Conservation (phyloP, 1,140 invertebrate species). For the Drosophila melanica region DNA sequence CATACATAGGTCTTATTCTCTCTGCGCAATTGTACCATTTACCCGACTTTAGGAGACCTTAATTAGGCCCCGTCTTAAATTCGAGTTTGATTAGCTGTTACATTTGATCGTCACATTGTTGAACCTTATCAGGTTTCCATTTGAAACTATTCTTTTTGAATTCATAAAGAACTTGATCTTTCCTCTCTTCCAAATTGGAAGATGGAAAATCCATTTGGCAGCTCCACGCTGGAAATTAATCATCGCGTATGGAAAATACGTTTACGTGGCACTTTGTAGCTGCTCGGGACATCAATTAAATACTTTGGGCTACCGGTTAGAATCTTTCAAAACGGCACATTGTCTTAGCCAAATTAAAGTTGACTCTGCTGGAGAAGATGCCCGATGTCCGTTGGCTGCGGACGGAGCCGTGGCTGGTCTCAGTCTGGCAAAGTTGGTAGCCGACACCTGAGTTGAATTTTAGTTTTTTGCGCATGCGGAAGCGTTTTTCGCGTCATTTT, state of each 20-base stretch:
- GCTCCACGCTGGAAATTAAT: conserved; percentile 56
- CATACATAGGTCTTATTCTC: conserved; percentile 19
- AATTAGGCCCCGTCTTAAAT: conserved; percentile 20
- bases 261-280: conserved; percentile 44
- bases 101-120: background rate
- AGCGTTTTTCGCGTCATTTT: conserved; percentile 82
- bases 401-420: conserved; percentile 8
- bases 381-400: background rate
- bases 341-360: conserved; percentile 78
- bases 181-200: background rate
- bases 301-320: conserved; percentile 52
- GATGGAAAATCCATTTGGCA: background rate
- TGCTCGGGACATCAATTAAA: conserved; percentile 69
- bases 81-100: conserved; percentile 12
- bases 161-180: too few species aligned
- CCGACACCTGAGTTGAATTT: conserved; percentile 70
- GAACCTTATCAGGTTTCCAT: too few species aligned
- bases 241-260: conserved; percentile 49
- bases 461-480: conserved; percentile 70
- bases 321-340: conserved; percentile 73
- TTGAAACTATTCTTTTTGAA: too few species aligned
- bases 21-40: conserved; percentile 23
- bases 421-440: conserved; percentile 18
- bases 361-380: conserved; percentile 32
- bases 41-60: conserved; percentile 10